phyloP scores from a whole-genome alignment of 2,797 vertebrate species.

The Artibeus lituratus region DNA sequence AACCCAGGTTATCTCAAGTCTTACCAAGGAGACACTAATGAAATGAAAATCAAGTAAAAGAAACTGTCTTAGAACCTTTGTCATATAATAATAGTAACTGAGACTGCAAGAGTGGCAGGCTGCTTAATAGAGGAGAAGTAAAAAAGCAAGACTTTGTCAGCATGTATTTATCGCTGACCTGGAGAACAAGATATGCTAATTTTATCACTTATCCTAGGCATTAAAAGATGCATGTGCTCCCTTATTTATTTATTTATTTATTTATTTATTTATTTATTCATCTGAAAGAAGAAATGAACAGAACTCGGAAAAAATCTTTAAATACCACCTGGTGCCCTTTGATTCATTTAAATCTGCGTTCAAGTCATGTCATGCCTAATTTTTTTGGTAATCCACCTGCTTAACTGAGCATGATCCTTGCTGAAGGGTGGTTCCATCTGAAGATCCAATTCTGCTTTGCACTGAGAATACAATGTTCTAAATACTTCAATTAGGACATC shows the following conservation, averaged over 20 bases:
- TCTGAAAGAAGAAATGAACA: neutral
- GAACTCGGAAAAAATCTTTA: neutral
- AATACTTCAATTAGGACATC: conserved; percentile 98
- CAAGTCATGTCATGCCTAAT: neutral
- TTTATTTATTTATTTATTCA: neutral
- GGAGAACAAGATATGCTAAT: neutral
- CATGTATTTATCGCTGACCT: neutral
- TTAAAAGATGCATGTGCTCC: neutral
- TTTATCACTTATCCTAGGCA: neutral
- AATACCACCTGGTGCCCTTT: neutral
- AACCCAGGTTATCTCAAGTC: neutral
- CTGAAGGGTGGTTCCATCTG: conserved; percentile 93
- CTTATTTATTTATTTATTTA: neutral
- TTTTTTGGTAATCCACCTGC: conserved; percentile 87
- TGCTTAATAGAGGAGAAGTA: neutral
- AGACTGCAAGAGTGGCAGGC: neutral
- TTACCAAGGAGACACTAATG: neutral
- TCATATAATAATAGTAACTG: neutral
- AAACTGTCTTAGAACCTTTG: neutral
- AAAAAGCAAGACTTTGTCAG: neutral
- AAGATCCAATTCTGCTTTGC: conserved; percentile 94
- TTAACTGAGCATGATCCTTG: conserved; percentile 96
- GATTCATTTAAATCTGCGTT: neutral
- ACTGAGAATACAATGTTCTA: conserved; percentile 94
- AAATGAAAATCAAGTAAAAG: neutral